Base-by-base conservation (phyloP, 2,797 vertebrate species). In the Enteromius treurensis region DNA sequence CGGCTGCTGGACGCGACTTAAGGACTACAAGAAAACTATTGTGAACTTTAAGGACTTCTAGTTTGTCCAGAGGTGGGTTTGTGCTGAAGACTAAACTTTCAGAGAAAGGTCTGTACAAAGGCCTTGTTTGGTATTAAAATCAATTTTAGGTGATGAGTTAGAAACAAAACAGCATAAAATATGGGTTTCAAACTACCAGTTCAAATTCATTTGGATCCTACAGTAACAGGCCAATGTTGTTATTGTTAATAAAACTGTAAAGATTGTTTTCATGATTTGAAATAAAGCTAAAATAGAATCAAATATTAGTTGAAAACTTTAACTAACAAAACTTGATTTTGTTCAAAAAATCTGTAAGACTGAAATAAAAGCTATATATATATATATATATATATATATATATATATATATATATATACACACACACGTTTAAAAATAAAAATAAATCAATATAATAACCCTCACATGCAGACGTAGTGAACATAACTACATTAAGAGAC, bases 1-100 rank as follows among this genome's bases (percentile, higher is more conserved):
- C 32, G 68, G 42, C 23, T 51, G 65, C 71, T 84, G 76, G 67
- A 80, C 78, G n/a, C 1, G 23, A 53, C 78, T 69, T 81, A n/a
- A 62, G 60, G 70, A 79, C 55, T 53, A 10, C 58, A 26, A 37
- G 42, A 64, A 62, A 73, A 64, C 34, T 49, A 51, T 11, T 21
- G 21, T 26, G 5, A 74, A 51, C 29, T 65, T 65, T 81, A 40
- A 53, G 60, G 65, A 81, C 45, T 65, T 10, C 32, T 53, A 8
- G 47, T 62, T 14, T n/a, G 32, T 47, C 21, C 70, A 29, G 15
- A 75, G 8, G 58, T 9, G 32, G 51, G 9, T 64, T 40, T 51
- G 32, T 53, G 34, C 45, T 65, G 15, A 74, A 37, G 37, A 23
- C 1, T 7, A 37, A 65, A 74, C 29, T 51, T 81, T 74, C 19